Conservation (phyloP, 1,140 invertebrate species). For the Drosophila funebris region DNA sequence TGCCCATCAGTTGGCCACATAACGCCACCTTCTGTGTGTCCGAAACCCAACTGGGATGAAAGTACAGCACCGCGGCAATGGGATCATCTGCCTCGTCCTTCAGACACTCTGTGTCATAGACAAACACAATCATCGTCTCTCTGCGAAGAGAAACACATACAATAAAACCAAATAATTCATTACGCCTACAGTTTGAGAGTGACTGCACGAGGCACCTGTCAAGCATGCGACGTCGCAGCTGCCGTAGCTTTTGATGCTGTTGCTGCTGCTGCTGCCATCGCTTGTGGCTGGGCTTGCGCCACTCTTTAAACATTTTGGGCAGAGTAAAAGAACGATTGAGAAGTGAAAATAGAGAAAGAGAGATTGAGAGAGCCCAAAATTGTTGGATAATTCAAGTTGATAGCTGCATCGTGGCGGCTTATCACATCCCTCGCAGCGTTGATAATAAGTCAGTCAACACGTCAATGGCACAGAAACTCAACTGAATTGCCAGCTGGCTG, state of each 20-base stretch:
- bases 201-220: conserved; percentile 44
- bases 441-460: conserved; percentile 66
- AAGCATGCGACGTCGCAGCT: conserved; percentile 20
- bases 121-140: conserved; percentile 94
- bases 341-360: neutral
- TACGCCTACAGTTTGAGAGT: conserved; percentile 6
- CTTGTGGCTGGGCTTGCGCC: conserved; percentile 51
- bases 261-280: conserved; percentile 60
- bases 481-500: conserved; percentile 63
- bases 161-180: neutral
- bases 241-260: conserved; percentile 2
- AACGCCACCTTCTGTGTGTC: conserved; percentile 91
- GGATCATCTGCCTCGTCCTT: conserved; percentile 92
- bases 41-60: conserved; percentile 93
- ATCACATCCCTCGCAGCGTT: conserved; percentile 42
- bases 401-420: conserved; percentile 54
- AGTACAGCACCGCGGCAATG: conserved; percentile 93
- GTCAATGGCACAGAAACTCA: conserved; percentile 55
- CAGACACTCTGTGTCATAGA: conserved; percentile 92
- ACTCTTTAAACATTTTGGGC: conserved; percentile 62
- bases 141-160: conserved; percentile 81
- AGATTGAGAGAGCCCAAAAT: neutral
- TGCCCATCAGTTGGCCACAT: conserved; percentile 92
- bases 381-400: conserved; percentile 25
- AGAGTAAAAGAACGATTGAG: neutral